Evolutionary conservation across 2,113 vertebrate species (phyloP).

Genomic region (Callipepla californica): DNA sequence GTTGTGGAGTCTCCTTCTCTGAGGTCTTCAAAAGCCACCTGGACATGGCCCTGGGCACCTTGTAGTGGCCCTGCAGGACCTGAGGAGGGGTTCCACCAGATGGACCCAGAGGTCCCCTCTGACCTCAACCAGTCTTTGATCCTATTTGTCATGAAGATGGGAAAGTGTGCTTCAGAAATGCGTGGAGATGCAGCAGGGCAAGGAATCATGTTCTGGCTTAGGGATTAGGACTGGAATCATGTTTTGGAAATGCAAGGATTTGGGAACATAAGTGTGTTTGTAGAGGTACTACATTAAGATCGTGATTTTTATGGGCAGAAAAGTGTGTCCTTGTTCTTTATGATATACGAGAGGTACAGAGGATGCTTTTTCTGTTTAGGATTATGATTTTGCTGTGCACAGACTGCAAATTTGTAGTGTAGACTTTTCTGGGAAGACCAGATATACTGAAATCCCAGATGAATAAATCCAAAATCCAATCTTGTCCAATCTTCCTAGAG

Average conservation of each 20-base stretch:
- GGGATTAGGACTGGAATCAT: not conserved
- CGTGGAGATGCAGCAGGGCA: not conserved
- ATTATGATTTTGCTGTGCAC: not conserved
- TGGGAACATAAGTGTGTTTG: not conserved
- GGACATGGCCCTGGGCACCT: not conserved
- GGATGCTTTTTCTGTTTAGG: not conserved
- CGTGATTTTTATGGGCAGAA: accelerated
- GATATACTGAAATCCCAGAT: not conserved
- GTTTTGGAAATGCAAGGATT: not conserved
- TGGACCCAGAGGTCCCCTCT: not conserved
- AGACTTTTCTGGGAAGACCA: not conserved
- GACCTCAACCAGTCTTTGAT: not conserved
- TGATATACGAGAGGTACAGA: not conserved
- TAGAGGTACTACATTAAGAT: not conserved
- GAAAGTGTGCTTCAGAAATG: not conserved
- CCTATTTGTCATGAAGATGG: not conserved
- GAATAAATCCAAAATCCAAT: not conserved
- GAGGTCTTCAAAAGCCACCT: not conserved
- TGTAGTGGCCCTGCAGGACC: not conserved
- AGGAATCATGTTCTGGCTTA: not conserved
- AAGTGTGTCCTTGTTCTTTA: not conserved
- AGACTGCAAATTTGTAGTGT: not conserved
- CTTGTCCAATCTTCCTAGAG: not conserved
- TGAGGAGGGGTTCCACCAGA: not conserved
- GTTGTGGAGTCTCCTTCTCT: not conserved